Base-by-base conservation (phyloP, 2,113 vertebrate species). In the Microtus pennsylvanicus region DNA sequence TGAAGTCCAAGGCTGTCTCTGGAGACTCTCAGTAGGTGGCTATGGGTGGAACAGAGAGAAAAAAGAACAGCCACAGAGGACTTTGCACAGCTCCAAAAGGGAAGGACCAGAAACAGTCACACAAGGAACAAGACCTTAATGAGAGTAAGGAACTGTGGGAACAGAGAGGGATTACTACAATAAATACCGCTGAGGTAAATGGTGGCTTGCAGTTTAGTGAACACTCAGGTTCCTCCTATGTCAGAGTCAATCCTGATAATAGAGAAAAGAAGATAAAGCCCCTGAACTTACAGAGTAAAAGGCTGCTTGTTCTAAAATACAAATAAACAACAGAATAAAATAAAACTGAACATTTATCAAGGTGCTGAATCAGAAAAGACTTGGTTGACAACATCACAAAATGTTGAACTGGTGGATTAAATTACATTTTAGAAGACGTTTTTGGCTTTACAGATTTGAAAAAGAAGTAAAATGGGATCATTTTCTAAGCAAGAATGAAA, bases 391-490 rank as follows among this genome's bases (percentile, higher is more conserved):
- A 77, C 82, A 90, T 85, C 87, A 87, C 70, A 87, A 93, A 94
- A 92, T 93, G 38, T 63, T 95, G 92, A 50, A 93, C 17, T 55
- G 70, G 63, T 90, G 14, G 78, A 33, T 80, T 93, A 74, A 74
- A 96, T 83, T 87, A 7, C 72, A 26, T 52, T 75, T 92, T 89
- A 63, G 1, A 5, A 67, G 72, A 70, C 45, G 67, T 63, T 28
- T 91, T 90, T 87, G 78, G 80, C 69, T 95, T 95, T 47, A 63
- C 89, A 87, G 76, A 76, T 86, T 45, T 96, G 85, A n/a, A 90
- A 94, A 87, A 70, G 55, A 86, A 93, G 78, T 83, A 95, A 95
- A 95, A 87, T 80, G 65, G 80, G 42, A 63, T 45, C 83, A n/a
- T 81, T 87, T 93, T 91, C 90, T 93, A 65, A 93, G 81, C 21